These are phyloP conservation scores for Rhinogobius similis DNA, from an alignment of 2,113 vertebrate genomes.

Conservation along the genomic window DNA sequence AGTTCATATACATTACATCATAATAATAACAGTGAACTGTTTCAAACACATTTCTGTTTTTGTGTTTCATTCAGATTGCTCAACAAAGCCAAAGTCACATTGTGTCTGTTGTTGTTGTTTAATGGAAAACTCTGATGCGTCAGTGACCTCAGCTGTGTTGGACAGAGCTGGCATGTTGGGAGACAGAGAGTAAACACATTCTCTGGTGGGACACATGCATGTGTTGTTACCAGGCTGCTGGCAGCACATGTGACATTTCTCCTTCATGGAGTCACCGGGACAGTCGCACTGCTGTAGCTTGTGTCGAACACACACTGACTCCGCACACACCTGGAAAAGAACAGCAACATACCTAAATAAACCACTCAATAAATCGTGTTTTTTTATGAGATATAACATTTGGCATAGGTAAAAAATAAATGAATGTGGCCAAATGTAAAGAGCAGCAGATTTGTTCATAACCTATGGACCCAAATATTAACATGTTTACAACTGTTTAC, in stretches of 20 bases:
- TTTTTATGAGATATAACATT: background rate
- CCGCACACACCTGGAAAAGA: constrained; percentile 66
- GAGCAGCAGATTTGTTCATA: background rate
- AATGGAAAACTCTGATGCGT: constrained; percentile 19
- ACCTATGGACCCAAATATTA: background rate
- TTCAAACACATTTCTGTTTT: background rate
- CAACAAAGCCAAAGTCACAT: background rate
- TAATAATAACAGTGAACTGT: background rate
- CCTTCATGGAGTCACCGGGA: constrained; percentile 60
- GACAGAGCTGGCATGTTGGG: background rate
- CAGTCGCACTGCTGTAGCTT: constrained; percentile 77
- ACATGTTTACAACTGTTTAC: background rate
- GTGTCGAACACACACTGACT: constrained; percentile 68
- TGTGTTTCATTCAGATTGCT: background rate
- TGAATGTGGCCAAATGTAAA: too few species aligned
- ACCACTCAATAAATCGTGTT: background rate
- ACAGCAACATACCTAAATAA: background rate
- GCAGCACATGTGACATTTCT: constrained; percentile 81
- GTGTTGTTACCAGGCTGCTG: constrained; percentile 72
- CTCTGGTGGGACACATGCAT: constrained; percentile 14
- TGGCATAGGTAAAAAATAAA: background rate
- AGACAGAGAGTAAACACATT: constrained; percentile 53
- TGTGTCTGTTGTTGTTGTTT: background rate
- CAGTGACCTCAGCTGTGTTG: background rate
- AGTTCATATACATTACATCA: background rate